Conservation (phyloP, 2,797 vertebrate species). For the Natrix natrix region DNA sequence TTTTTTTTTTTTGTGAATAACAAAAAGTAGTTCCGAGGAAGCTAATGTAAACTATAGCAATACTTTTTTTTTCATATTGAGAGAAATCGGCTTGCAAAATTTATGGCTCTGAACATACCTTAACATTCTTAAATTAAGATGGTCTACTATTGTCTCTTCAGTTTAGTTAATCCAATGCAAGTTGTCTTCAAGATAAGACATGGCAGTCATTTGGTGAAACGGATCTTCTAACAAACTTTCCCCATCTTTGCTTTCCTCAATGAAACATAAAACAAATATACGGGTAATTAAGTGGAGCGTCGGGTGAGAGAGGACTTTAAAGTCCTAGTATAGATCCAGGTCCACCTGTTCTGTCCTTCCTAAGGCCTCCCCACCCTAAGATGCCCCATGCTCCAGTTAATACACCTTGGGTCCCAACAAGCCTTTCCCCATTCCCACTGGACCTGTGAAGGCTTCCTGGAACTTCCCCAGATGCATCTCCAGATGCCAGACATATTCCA, state of each 20-base stretch:
- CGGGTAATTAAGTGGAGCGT: too few species aligned
- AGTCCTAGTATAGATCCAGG: background rate
- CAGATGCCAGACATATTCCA: background rate
- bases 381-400: background rate
- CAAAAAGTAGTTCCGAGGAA: conserved; percentile 14
- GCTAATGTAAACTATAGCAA: background rate
- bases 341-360: background rate
- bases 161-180: background rate
- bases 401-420: background rate
- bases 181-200: background rate
- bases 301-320: background rate
- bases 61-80: background rate
- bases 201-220: background rate
- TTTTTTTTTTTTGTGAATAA: conserved; percentile 6
- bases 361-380: background rate
- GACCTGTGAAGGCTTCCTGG: background rate
- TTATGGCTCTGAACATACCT: background rate
- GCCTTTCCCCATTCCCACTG: background rate
- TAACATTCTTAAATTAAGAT: background rate
- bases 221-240: background rate
- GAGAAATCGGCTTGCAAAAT: background rate
- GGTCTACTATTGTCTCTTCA: background rate
- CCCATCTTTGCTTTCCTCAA: background rate
- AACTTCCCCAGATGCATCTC: background rate
- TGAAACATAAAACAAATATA: too few species aligned